A percentile compares a stretch with the other conserved stretches of the same genome.
Evolutionary conservation across 2,888 invertebrate species (phyloP).

Genomic region (Lathronympha strigana): DNA sequence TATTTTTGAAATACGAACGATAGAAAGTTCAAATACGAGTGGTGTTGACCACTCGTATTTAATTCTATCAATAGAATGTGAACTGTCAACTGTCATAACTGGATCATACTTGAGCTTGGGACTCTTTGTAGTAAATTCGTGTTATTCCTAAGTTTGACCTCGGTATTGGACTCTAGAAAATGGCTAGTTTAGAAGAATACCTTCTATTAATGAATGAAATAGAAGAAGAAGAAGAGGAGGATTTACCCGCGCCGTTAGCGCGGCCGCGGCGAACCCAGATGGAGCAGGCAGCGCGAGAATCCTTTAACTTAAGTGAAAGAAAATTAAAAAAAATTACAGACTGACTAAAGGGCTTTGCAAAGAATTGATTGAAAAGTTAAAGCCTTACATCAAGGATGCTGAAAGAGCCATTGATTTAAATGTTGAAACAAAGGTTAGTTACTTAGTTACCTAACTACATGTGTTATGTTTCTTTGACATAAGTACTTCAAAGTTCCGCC

Average conservation of each 20-base stretch:
- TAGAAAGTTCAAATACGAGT: too few species aligned
- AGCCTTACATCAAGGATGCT: not conserved
- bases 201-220: not conserved
- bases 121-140: too few species aligned
- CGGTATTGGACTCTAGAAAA: too few species aligned
- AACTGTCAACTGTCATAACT: too few species aligned
- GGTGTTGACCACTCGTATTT: too few species aligned
- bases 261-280: not conserved
- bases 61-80: too few species aligned
- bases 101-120: too few species aligned
- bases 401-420: not conserved
- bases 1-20: too few species aligned
- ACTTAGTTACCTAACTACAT: not conserved
- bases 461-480: not conserved
- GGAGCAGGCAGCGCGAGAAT: not conserved
- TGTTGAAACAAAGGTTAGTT: not conserved
- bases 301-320: slow-evolving; percentile 1
- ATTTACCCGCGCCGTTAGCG: not conserved
- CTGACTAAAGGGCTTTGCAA: not conserved
- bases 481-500: not conserved
- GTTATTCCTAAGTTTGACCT: too few species aligned
- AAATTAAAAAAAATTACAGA: slow-evolving; percentile 2
- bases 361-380: not conserved
- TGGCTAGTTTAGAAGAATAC: not conserved
- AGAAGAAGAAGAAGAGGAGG: not conserved